These are phyloP conservation scores for Oscarella lobularis DNA, from an alignment of 37 sponge, comb jelly and placozoan genomes.

Conservation along the genomic window DNA sequence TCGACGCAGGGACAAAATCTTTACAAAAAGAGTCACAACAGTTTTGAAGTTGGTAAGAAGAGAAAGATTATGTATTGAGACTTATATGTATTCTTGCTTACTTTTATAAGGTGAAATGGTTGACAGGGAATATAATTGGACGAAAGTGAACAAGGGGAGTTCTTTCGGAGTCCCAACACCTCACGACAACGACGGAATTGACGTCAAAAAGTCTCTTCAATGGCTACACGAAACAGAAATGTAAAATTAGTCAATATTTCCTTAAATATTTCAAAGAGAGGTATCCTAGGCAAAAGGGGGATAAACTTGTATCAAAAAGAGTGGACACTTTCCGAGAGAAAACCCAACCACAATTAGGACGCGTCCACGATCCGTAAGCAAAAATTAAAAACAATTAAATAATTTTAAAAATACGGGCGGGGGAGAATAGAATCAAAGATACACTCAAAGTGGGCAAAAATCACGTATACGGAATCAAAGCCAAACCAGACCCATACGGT, in stretches of 20 bases:
- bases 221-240: conserved; percentile 45
- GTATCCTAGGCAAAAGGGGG: conserved; percentile 33
- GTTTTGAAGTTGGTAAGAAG: conserved; percentile 7
- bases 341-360: conserved; percentile 80
- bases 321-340: conserved; percentile 85
- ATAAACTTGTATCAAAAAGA: conserved; percentile 54
- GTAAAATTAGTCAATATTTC: too few species aligned
- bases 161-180: conserved; percentile 89
- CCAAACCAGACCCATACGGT: conserved; percentile 76
- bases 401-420: too few species aligned
- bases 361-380: conserved; percentile 79
- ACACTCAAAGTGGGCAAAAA: conserved; percentile 52
- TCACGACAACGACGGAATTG: conserved; percentile 75
- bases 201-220: conserved; percentile 54
- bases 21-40: conserved; percentile 52
- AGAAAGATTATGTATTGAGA: conserved; percentile 1
- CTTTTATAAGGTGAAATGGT: conserved; percentile 36
- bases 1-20: conserved; percentile 41
- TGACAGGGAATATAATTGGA: conserved; percentile 92
- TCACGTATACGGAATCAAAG: conserved; percentile 84
- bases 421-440: conserved; percentile 67
- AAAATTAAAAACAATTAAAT: too few species aligned
- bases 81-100: neutral
- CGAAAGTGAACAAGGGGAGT: conserved; percentile 53
- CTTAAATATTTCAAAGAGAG: too few species aligned